Percentiles rank a stretch among this genome's conserved stretches.
These are phyloP conservation scores for Saturnia japonica DNA, from an alignment of 2,888 invertebrate genomes.

Conservation along the genomic window DNA sequence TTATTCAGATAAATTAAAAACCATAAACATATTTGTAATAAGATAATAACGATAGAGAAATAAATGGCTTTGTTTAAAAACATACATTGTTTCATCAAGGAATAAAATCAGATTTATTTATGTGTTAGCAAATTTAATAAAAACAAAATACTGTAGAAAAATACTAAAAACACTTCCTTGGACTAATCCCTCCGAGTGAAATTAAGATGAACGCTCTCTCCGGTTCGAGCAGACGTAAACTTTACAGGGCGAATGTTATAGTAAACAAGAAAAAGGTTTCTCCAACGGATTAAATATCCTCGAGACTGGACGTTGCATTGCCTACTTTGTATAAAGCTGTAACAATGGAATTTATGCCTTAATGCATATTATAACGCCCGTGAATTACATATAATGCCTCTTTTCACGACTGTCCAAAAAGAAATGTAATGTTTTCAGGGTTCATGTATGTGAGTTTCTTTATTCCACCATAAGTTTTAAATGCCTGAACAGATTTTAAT, in stretches of 20 bases:
- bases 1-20: too few species aligned
- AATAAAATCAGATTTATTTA: not conserved
- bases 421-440: too few species aligned
- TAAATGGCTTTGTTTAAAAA: not conserved
- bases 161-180: constrained; percentile 19
- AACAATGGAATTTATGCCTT: not conserved
- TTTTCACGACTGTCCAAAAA: too few species aligned
- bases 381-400: too few species aligned
- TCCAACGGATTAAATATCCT: constrained; percentile 10
- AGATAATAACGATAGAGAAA: too few species aligned
- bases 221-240: constrained; percentile 20
- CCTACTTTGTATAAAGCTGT: not conserved
- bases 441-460: too few species aligned
- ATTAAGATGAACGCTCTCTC: constrained; percentile 27
- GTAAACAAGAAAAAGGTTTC: constrained; percentile 24
- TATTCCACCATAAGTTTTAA: too few species aligned
- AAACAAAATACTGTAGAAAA: constrained; percentile 17
- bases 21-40: too few species aligned
- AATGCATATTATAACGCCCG: too few species aligned
- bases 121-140: constrained; percentile 15
- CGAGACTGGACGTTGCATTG: constrained; percentile 11
- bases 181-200: constrained; percentile 30
- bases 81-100: not conserved
- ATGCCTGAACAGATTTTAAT: too few species aligned
- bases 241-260: constrained; percentile 23